phyloP scores from a whole-genome alignment of 2,888 invertebrate genomes.

The Amaurobius ferox region DNA sequence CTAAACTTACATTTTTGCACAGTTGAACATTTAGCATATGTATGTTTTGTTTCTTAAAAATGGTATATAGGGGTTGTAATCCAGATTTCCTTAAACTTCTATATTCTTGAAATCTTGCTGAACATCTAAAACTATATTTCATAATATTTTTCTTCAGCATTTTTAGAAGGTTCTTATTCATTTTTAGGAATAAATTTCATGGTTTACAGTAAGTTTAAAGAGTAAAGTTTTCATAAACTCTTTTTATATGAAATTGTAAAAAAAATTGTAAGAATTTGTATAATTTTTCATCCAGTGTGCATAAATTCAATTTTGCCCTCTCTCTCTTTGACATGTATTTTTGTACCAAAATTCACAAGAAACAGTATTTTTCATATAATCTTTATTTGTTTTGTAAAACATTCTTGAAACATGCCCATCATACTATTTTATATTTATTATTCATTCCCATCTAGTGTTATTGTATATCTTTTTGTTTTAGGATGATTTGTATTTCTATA shows the following conservation, averaged over 20 bases:
- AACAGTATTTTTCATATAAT: conserved; percentile 56
- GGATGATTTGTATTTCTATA: too few relatives aligned
- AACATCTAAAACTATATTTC: too few relatives aligned
- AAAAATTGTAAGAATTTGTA: conserved; percentile 9
- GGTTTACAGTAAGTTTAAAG: conserved; percentile 53
- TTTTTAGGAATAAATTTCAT: conserved; percentile 33
- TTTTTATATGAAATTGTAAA: conserved; percentile 17
- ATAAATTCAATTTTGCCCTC: not conserved
- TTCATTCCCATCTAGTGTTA: too few relatives aligned
- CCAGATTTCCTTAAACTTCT: too few relatives aligned
- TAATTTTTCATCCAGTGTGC: conserved; percentile 25
- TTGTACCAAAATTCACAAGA: conserved; percentile 43
- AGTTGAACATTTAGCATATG: too few relatives aligned
- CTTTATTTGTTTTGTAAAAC: not conserved
- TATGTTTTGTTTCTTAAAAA: too few relatives aligned
- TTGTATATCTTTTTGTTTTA: too few relatives aligned
- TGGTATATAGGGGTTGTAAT: too few relatives aligned
- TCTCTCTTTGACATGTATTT: conserved; percentile 37
- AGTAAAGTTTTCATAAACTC: conserved; percentile 13
- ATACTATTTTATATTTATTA: too few relatives aligned
- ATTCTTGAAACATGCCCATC: not conserved
- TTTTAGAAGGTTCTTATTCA: conserved; percentile 3
- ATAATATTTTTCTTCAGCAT: too few relatives aligned
- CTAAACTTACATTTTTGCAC: too few relatives aligned
- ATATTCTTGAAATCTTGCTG: too few relatives aligned